Percentiles rank a stretch among this genome's conserved stretches.
phyloP scores from a whole-genome alignment of 2,113 vertebrate genomes.

The Lophotis ruficrista region DNA sequence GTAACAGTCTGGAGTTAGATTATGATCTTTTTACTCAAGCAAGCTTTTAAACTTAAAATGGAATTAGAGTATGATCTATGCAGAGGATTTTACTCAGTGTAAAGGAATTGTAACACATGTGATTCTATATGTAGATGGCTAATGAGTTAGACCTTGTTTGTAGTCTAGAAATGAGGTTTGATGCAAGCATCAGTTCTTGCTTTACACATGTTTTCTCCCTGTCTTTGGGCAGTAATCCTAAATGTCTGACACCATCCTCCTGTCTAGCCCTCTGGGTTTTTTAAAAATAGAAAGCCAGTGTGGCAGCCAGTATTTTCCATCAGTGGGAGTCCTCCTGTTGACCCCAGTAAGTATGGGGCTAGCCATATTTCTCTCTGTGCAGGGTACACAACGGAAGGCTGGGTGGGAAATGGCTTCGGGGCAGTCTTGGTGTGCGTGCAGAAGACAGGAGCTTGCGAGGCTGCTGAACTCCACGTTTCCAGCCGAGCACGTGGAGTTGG shows the following conservation, averaged over 20 bases:
- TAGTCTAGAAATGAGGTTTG: neutral
- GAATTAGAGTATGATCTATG: rapidly evolving
- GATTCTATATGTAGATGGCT: neutral
- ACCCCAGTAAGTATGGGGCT: neutral
- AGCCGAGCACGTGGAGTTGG: neutral
- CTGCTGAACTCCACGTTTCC: neutral
- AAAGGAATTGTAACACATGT: neutral
- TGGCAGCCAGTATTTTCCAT: neutral
- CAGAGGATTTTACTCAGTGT: neutral
- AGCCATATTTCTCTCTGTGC: neutral
- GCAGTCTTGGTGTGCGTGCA: rapidly evolving
- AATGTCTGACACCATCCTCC: neutral
- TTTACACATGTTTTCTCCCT: rapidly evolving
- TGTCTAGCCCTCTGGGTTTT: neutral
- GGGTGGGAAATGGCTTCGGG: neutral
- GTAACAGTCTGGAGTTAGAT: neutral
- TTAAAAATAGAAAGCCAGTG: neutral
- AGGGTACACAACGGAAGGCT: neutral
- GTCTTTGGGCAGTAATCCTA: neutral
- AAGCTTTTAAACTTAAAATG: neutral
- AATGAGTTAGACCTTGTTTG: neutral
- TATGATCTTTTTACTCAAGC: neutral
- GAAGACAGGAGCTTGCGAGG: neutral
- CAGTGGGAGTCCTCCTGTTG: neutral
- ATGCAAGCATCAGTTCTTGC: neutral